Evolutionary conservation across 2,113 vertebrate species (phyloP), one percentile per base, ranked within the genome.

Genomic region (Chloebia gouldiae): DNA sequence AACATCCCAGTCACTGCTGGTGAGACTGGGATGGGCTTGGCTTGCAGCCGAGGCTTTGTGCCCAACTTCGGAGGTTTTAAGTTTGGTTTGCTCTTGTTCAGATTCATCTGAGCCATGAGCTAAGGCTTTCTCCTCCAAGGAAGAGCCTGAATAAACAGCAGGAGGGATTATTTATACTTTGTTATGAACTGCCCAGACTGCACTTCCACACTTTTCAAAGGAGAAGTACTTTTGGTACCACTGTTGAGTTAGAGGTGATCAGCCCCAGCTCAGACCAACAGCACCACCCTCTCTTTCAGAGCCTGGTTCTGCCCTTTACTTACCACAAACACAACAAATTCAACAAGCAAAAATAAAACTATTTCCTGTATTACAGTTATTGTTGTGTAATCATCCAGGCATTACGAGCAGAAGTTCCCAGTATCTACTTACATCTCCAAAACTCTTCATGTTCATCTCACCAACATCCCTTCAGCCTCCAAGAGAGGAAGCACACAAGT

Each of bases 41-140:
- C 94, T 96, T 56, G 97, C 96, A 94, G 98, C 96, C 19, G 98
- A 98, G 95, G 97, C 94, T 97, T 97, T 98, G 78, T 97, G 98
- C 94, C 95, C 96, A 97, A 92, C 97, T 97, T 98, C 98, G 28
- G 96, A 97, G 57, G 97, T 70, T 93, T 97, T 99, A 98, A 98
- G 97, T 97, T 97, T 98, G 98, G 97, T 95, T 88, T 98, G 98
- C 86, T 98, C 98, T 78, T 94, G 98, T 97, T 98, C 98, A 97
- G 97, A 97, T 90, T 98, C 97, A 91, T 97, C 98, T 96, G 99
- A 95, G 97, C 98, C 98, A 87, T 98, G 98, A 86, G 98, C 98
- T 97, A 99, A 98, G 77, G 98, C 97, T 97, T 99, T 99, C 97
- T 99, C 98, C 97, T 99, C 98, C 98, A 99, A 97, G 95, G 98